phyloP scores from a whole-genome alignment of 2,888 invertebrate genomes.

The Tubulanus polymorphus region DNA sequence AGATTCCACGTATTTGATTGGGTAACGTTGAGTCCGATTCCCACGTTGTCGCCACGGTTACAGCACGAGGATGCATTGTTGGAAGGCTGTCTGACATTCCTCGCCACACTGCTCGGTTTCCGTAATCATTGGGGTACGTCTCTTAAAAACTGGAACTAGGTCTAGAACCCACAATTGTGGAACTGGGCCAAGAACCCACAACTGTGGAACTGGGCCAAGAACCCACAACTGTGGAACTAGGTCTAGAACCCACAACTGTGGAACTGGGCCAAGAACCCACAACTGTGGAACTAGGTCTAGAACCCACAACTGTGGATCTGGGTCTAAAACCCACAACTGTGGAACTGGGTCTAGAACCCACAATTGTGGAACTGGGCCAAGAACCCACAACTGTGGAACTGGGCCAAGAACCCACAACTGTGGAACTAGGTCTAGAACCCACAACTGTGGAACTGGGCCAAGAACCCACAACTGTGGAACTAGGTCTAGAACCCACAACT shows the following conservation, averaged over 20 bases:
- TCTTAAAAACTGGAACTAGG: not conserved
- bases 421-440: too few relatives aligned
- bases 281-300: not conserved
- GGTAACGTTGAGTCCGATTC: slow-evolving; percentile 49
- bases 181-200: not conserved
- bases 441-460: too few relatives aligned
- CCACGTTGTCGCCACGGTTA: slow-evolving; percentile 25
- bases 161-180: not conserved
- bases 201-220: not conserved
- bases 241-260: not conserved
- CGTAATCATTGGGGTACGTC: slow-evolving; percentile 76
- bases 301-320: not conserved
- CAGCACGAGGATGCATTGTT: slow-evolving; percentile 87
- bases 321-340: too few relatives aligned
- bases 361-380: too few relatives aligned
- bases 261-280: not conserved
- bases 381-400: too few relatives aligned
- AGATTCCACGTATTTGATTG: slow-evolving; percentile 85
- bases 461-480: too few relatives aligned
- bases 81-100: slow-evolving; percentile 85
- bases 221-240: not conserved
- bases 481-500: too few relatives aligned
- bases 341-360: too few relatives aligned
- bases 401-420: too few relatives aligned
- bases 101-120: slow-evolving; percentile 82